These are phyloP conservation scores for Polyodon spathula DNA, from an alignment of 2,113 vertebrate species.

Conservation along the genomic window DNA sequence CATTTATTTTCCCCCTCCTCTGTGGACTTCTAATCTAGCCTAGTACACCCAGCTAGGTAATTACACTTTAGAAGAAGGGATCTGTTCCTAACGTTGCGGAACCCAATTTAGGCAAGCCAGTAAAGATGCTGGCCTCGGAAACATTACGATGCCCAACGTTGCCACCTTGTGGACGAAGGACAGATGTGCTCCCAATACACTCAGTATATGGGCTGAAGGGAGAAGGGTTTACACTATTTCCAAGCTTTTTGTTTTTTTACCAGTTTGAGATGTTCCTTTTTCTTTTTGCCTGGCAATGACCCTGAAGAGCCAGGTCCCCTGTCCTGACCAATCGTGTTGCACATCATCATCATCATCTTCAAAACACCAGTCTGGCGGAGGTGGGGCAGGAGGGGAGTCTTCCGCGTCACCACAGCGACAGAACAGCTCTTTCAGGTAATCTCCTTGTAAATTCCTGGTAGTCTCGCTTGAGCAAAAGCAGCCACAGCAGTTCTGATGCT, in stretches of 20 bases:
- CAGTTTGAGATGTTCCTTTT: conserved; percentile 86
- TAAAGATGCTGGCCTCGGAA: background rate
- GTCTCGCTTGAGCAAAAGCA: conserved; percentile 78
- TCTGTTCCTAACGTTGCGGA: too few relatives aligned
- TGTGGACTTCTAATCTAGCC: too few relatives aligned
- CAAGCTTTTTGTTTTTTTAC: conserved; percentile 49
- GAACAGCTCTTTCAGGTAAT: conserved; percentile 96
- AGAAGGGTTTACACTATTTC: too few relatives aligned
- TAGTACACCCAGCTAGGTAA: too few relatives aligned
- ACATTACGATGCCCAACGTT: background rate
- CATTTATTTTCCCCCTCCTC: too few relatives aligned
- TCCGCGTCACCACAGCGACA: conserved; percentile 86
- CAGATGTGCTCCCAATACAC: conserved; percentile 1
- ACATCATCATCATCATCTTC: conserved; percentile 73
- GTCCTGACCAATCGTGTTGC: conserved; percentile 66
- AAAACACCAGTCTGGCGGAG: conserved; percentile 91
- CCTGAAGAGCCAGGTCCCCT: conserved; percentile 87
- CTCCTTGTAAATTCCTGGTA: conserved; percentile 97
- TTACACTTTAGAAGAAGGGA: too few relatives aligned
- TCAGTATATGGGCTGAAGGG: too few relatives aligned
- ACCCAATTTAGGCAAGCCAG: conserved; percentile 2
- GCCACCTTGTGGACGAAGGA: background rate
- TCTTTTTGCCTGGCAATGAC: conserved; percentile 71
- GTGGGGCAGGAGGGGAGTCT: conserved; percentile 75
- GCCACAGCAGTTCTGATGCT: conserved; percentile 90